Percentiles rank a stretch among this genome's conserved stretches.
phyloP scores from a whole-genome alignment of 2,113 vertebrate species.

The Sialia sialis region DNA sequence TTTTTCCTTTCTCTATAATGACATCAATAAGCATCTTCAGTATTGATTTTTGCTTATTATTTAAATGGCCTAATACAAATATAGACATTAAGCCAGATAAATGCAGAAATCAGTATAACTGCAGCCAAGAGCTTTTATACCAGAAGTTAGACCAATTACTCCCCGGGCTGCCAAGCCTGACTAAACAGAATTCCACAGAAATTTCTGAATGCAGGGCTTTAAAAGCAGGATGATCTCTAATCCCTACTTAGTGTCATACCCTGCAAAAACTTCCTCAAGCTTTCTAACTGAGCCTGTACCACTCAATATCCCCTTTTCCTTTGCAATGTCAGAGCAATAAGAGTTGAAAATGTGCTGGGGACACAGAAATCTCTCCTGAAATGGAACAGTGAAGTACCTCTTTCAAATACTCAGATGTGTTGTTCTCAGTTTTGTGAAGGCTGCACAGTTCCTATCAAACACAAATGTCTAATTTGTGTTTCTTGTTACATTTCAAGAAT shows the following conservation, averaged over 20 bases:
- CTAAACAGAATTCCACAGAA: not conserved
- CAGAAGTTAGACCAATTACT: not conserved
- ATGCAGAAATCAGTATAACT: not conserved
- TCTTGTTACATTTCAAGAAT: not conserved
- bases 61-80: not conserved
- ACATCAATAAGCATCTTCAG: not conserved
- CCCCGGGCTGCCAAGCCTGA: not conserved
- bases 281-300: not conserved
- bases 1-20: not conserved
- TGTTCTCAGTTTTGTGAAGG: not conserved
- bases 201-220: not conserved
- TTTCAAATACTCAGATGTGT: not conserved
- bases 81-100: not conserved
- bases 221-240: not conserved
- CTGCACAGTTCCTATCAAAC: not conserved
- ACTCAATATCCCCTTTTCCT: not conserved
- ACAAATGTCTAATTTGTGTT: not conserved
- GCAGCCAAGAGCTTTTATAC: not conserved
- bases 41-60: slow-evolving; percentile 38
- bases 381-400: not conserved
- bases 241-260: not conserved
- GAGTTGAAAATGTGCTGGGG: not conserved
- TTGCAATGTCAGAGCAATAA: not conserved
- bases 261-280: not conserved
- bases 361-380: not conserved